Conservation (phyloP, 2,888 invertebrate species). For the Drosophila meridionalis region DNA sequence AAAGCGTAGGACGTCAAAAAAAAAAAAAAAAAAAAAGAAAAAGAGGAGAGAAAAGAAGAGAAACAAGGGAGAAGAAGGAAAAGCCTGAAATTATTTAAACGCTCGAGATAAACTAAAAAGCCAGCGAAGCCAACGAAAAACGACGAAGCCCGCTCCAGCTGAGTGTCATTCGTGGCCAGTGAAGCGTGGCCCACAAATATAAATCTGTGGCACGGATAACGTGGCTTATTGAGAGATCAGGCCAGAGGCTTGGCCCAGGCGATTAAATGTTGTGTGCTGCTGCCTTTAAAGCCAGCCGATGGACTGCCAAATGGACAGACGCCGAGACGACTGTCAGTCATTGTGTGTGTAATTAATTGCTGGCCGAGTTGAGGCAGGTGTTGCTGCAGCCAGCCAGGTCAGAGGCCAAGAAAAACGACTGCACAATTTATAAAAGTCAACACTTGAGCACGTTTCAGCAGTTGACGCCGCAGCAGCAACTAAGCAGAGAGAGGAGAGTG, state of each 20-base stretch:
- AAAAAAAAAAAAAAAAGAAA: conserved; percentile 25
- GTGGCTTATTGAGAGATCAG: conserved; percentile 54
- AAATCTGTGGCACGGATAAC: conserved; percentile 55
- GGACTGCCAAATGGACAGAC: conserved; percentile 36
- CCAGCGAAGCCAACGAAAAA: conserved; percentile 7
- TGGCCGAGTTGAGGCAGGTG: conserved; percentile 61
- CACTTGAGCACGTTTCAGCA: conserved; percentile 76
- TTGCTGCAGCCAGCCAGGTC: conserved; percentile 23
- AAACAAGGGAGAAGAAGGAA: background rate
- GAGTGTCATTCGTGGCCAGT: conserved; percentile 67
- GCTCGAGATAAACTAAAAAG: conserved; percentile 68
- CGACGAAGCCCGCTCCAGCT: conserved; percentile 19
- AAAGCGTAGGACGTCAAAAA: conserved; percentile 24
- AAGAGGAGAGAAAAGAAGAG: background rate
- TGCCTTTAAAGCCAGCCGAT: conserved; percentile 54
- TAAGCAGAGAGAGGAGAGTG: background rate
- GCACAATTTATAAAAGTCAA: conserved; percentile 81
- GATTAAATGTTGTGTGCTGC: conserved; percentile 56
- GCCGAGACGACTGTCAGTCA: conserved; percentile 11
- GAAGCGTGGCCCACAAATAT: conserved; percentile 66
- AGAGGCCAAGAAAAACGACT: conserved; percentile 61
- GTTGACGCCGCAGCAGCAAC: conserved; percentile 34
- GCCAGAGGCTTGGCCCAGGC: conserved; percentile 12
- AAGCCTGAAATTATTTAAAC: conserved; percentile 66
- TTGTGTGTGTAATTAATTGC: conserved; percentile 71